phyloP scores from a whole-genome alignment of 2,113 vertebrate genomes.

The Lampris incognitus region DNA sequence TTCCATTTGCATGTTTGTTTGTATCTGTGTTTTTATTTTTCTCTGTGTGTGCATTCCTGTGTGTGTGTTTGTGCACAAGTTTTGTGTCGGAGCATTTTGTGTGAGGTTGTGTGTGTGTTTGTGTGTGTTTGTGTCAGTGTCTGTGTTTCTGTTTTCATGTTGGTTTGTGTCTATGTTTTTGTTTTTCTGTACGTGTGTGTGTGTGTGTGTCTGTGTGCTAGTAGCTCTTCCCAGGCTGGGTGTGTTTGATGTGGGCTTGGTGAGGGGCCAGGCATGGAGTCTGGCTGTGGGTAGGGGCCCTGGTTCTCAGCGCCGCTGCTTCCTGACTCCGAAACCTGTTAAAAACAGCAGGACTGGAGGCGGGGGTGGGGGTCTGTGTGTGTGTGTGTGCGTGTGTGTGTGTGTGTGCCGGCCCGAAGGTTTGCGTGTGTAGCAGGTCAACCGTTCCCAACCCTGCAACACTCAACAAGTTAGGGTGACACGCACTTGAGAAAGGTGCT shows the following conservation, averaged over 20 bases:
- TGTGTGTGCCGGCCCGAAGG: neutral
- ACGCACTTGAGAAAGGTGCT: no score
- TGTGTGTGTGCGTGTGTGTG: constrained; percentile 22
- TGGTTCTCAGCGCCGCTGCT: constrained; percentile 70
- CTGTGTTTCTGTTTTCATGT: no score
- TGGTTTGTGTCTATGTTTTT: no score
- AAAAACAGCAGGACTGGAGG: constrained; percentile 22
- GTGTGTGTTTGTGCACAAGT: neutral
- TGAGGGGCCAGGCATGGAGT: constrained; percentile 65
- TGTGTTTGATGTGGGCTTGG: constrained; percentile 78
- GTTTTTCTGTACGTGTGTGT: neutral
- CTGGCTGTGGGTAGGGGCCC: constrained; percentile 62
- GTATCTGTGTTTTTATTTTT: neutral
- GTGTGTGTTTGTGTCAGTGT: no score
- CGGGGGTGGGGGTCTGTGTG: constrained; percentile 1
- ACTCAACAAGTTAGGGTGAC: no score
- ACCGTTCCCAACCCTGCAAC: no score
- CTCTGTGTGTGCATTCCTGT: neutral
- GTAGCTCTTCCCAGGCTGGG: constrained; percentile 58
- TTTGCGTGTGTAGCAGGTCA: no score
- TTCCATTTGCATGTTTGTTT: neutral
- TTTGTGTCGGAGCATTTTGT: no score
- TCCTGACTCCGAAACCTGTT: constrained; percentile 64
- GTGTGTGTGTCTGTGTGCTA: constrained; percentile 59
- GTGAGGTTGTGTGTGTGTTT: no score